Evolutionary conservation across 2,888 invertebrate species (phyloP), one percentile per base, ranked within the genome.

Genomic region (Lithophane socia): DNA sequence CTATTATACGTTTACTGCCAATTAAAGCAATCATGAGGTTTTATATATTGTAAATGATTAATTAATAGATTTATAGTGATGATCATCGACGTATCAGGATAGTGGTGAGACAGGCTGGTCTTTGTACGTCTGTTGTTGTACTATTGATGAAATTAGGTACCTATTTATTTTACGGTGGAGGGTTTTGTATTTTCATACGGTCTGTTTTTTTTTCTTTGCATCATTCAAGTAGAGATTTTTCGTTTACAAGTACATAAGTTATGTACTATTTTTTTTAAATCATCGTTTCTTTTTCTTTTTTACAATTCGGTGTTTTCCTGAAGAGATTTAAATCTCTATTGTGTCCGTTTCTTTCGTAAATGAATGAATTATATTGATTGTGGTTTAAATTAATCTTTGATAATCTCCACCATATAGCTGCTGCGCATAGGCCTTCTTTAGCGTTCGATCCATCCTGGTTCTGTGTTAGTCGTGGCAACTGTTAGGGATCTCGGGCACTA

Each of bases 161-260:
- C 58, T 69, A 73, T 71, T 80, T 71, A 64, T 84, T 74, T 61
- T 4, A 58, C 44, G 77, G 70, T 83, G 82, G 52, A 52, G 73
- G 76, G 64, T 85, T 81, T 82, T 68, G 58, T 76, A 73, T 71
- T 82, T 82, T 68, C 73, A 42, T 76, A 76, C 56, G 54, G 21
- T 71, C 13, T 24, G 13, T 73, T 58, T 10, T 52, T 64, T 47
- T 18, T 64, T 56, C n/a, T 74, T 71, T 56, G 44, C 66, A 9
- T 60, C 61, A 65, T 58, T 63, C 47, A 24, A 68, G 24, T 24
- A 37, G 52, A 70, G 54, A 56, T 56, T 65, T 63, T 49, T 67
- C 71, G 54, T 79, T 78, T 49, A 60, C 47, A 58, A 64, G 67
- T 80, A 68, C 70, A 54, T 79, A 37, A 4, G 21, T 37, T 77